Base-by-base conservation (phyloP, 2,113 vertebrate genomes). In the Nycticebus coucang region DNA sequence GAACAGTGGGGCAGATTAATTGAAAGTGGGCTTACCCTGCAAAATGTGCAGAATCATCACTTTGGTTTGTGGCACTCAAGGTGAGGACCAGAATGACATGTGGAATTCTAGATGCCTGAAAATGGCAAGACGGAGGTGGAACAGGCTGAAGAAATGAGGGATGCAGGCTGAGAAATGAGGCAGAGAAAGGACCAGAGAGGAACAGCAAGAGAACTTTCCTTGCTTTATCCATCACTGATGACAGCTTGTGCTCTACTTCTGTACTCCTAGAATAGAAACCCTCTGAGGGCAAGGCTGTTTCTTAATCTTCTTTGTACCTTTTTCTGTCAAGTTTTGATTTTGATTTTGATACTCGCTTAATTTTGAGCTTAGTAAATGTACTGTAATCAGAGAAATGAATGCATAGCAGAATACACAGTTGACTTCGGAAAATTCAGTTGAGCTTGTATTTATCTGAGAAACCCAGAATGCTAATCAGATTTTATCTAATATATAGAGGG, bases 341-440 rank as follows among this genome's bases (percentile, higher is more conserved):
- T 15, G 68, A 41, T 41, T 41, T 41, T 41, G 9, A 77, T 19
- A 80, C n/a, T 89, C 74, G 4, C 24, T 95, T 15, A 30, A 30
- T 74, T 91, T 78, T 85, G 14, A 62, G 26, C 14, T 82, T 28
- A 86, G 26, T 74, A 78, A 68, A 77, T 78, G 4, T 72, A 1
- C 79, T 53, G 24, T 50, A 28, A 72, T 64, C 45, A 89, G 22
- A 82, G 13, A 5, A 78, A 94, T 8, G 33, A 83, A 66, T 75
- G 15, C 4, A 9, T 84, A 28, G 64, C 26, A 26, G 79, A 95
- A 87, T 53, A 33, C 13, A n/a, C 12, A 74, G 2, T 19, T 64
- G 35, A 66, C 15, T 90, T 95, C n/a, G 18, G 37, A 62, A 94
- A 91, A 93, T 86, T 37, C 68, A 83, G 5, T 86, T 75, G 50